Evolutionary conservation across 1,140 invertebrate genomes (phyloP), one percentile per base, ranked within the genome.

Genomic region (Paramacrobiotus metropolitanus): DNA sequence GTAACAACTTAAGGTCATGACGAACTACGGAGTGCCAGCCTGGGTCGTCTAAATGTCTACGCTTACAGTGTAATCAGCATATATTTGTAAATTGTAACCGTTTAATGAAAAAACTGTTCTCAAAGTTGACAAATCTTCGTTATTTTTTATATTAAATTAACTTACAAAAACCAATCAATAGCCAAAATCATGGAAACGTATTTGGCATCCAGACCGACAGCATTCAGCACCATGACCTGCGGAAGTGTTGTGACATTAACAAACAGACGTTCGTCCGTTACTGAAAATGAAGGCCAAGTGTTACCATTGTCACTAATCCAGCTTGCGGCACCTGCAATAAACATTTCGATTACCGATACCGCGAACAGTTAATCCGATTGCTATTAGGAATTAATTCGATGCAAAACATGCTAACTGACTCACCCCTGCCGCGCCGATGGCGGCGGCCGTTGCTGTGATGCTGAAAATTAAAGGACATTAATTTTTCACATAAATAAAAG

Each of bases 351-450:
- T 40, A 40, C 34, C n/a, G 34, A 9, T 40, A 9, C 34, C 34
- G n/a, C n/a, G n/a, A n/a, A n/a, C n/a, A n/a, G n/a, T n/a, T n/a
- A n/a, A n/a, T n/a, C n/a, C n/a, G n/a, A n/a, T n/a, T n/a, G n/a
- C n/a, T n/a, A n/a, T n/a, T n/a, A n/a, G n/a, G n/a, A n/a, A n/a
- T n/a, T n/a, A n/a, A n/a, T n/a, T n/a, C n/a, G n/a, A n/a, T n/a
- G n/a, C n/a, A n/a, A n/a, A n/a, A n/a, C n/a, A n/a, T n/a, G n/a
- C n/a, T n/a, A n/a, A n/a, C 9, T 9, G 34, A 40, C 34, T 40
- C n/a, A 96, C 92, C 29, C 90, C 88, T 15, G 92, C 92, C 20
- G 91, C 90, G 62, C 92, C 92, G 68, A 96, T 92, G 66, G 88
- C 90, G 1, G 92, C 92, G 24, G 89, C 84, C 21, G 88, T 93